Base-by-base conservation (phyloP, 2,797 vertebrate genomes). In the Syngnathus acus region DNA sequence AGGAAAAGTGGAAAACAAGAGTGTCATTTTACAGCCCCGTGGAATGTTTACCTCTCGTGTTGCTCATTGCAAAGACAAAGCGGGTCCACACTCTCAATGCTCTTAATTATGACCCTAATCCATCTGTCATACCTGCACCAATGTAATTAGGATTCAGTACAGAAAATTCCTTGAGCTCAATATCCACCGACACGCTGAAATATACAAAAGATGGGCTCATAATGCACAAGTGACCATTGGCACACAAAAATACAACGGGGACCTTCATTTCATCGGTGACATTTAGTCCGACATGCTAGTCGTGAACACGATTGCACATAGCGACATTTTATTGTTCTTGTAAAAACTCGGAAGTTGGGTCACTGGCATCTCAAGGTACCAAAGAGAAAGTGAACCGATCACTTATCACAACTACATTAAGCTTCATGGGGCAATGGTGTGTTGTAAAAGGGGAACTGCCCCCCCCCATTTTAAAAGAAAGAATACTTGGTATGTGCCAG, bases 101-200 rank as follows among this genome's bases (percentile, higher is more conserved):
- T 84, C 76, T 83, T 85, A 78, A 78, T 87, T 84, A 83, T 73
- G 76, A 82, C 75, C 73, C 74, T 84, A 83, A 89, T 87, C 85
- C 87, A 88, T 89, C 84, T 86, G 84, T 89, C 89, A 87, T 83
- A 84, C 77, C 76, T 75, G 82, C 82, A 82, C 82, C 75, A 64
- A 79, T 81, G 77, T 87, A 85, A 89, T 89, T 87, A 87, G 66
- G 76, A 80, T 78, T 84, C 69, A 73, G 81, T 83, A 78, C 81
- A 84, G 77, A 73, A 68, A 73, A 74, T 64, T 75, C 75, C 68
- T 66, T 64, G 74, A 71, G 73, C 79, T 69, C 75, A 60, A 72
- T 42, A 74, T 42, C 60, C 60, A 62, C 39, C 23, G 40, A 43
- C 39, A 43, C 40, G 21, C 40, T 26, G n/a, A 23, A 43, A 43